Percentiles rank a stretch among this genome's conserved stretches.
Conservation (phyloP, 2,888 invertebrate species). For the Tachina fera region DNA sequence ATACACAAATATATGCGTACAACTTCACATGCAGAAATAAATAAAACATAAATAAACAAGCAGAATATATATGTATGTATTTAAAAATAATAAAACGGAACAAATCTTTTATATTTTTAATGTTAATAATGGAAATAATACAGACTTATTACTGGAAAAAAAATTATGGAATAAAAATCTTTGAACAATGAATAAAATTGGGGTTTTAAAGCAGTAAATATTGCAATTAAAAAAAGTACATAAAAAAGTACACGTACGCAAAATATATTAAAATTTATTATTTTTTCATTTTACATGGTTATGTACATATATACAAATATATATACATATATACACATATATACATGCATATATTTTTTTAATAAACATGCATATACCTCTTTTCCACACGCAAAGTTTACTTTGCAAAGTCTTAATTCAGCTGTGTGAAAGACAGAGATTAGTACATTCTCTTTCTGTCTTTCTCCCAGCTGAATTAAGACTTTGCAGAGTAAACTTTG, state of each 20-base stretch:
- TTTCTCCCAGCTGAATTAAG: no score
- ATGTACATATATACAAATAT: neutral
- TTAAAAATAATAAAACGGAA: conserved; percentile 36
- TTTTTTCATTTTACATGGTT: conserved; percentile 23
- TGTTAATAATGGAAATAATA: conserved; percentile 59
- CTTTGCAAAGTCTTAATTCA: no score
- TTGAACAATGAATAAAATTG: conserved; percentile 38
- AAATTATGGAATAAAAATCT: conserved; percentile 42
- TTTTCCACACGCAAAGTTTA: no score
- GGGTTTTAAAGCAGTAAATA: conserved; percentile 23
- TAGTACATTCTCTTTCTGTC: no score
- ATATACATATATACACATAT: conserved; percentile 5
- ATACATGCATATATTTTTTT: neutral
- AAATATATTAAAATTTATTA: conserved; percentile 8
- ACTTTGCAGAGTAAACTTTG: no score
- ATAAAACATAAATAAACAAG: neutral
- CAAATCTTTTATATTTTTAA: conserved; percentile 69
- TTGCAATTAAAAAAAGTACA: neutral
- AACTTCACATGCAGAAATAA: conserved; percentile 16
- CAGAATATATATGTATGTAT: conserved; percentile 20
- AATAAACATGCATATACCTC: conserved; percentile 7
- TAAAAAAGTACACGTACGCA: conserved; percentile 10
- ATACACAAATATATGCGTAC: conserved; percentile 5
- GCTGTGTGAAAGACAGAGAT: no score
- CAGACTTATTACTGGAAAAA: conserved; percentile 23